Evolutionary conservation across 2,888 invertebrate genomes (phyloP), one percentile per base, ranked within the genome.

Genomic region (Tridacna gigas): DNA sequence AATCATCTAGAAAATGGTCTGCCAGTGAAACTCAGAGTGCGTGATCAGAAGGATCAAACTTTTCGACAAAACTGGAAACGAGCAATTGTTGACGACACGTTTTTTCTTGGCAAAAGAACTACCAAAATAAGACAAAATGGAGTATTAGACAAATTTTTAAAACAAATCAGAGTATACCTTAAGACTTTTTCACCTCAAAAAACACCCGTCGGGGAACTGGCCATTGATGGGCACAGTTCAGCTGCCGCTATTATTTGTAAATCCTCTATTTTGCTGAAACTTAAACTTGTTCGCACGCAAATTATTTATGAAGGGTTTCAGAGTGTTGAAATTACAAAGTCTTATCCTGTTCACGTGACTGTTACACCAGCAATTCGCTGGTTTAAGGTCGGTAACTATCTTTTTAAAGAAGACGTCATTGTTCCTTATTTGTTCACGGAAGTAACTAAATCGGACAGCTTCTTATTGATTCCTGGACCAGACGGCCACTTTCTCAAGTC

Each of bases 401-500:
- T 83, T 20, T 74, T 67, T n/a, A 51, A 37, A 18, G 37, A 69
- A 1, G 83, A 80, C 37, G 56, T 73, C 15, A 20, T 80, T 0
- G 47, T 51, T 45, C 61, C 51, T 11, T 20, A 12, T 26, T 9
- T 80, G 20, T 77, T 74, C 22, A n/a, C 80, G 25, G 75, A 74
- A 13, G 28, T 77, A 3, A 37, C 80, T 7, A 67, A 80, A 51
- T 69, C 74, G 18, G 83, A 77, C 22, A 63, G 51, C 5, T 80
- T 80, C 22, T 37, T 74, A 22, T 22, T 80, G n/a, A 20, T 74
- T 20, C 77, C 83, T 1, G 37, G 37, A 15, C 25, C 45, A 7
- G 65, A 77, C 45, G 83, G 83, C 18, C 51, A 80, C 47, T 83
- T 83, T 63, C 74, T 74, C 28, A 78, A 77, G 69, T 73, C 51